These are phyloP conservation scores for Synanthedon vespiformis DNA, from an alignment of 2,888 invertebrate genomes.

Conservation along the genomic window DNA sequence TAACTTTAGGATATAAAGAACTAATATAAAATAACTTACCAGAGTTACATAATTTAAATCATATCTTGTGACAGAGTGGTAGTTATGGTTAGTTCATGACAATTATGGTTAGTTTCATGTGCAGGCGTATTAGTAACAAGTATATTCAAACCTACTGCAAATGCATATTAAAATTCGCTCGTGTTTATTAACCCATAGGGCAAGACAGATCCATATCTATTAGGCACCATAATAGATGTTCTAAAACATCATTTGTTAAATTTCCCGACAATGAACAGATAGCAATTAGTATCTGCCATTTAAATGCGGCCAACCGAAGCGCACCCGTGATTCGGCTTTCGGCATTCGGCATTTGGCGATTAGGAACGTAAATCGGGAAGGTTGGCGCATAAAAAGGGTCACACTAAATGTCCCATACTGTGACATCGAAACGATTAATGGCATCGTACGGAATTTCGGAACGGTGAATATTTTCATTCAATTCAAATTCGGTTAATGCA, in stretches of 20 bases:
- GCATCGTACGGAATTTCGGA: constrained; percentile 42
- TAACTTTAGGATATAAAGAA: too few species aligned
- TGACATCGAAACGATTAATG: constrained; percentile 68
- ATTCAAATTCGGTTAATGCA: constrained; percentile 52
- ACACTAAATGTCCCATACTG: constrained; percentile 68
- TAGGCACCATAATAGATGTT: constrained; percentile 7
- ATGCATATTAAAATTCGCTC: too few species aligned
- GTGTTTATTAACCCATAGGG: too few species aligned
- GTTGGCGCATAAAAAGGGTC: constrained; percentile 61
- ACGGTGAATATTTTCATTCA: constrained; percentile 55
- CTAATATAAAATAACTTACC: too few species aligned
- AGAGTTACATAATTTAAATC: too few species aligned
- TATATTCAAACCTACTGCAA: too few species aligned
- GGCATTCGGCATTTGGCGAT: constrained; percentile 45
- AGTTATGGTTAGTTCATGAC: too few species aligned
- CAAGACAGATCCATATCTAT: background rate
- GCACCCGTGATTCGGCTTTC: constrained; percentile 33
- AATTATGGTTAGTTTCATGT: too few species aligned
- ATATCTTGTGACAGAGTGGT: too few species aligned
- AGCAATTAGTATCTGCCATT: constrained; percentile 35
- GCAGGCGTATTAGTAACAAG: too few species aligned
- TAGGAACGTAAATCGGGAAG: constrained; percentile 49
- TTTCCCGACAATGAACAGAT: constrained; percentile 20
- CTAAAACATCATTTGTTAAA: constrained; percentile 20
- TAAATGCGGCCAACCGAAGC: constrained; percentile 29